A percentile compares a stretch with the other conserved stretches of the same genome.
Conservation (phyloP, 2,797 vertebrate genomes). For the Macrochelys suwanniensis region DNA sequence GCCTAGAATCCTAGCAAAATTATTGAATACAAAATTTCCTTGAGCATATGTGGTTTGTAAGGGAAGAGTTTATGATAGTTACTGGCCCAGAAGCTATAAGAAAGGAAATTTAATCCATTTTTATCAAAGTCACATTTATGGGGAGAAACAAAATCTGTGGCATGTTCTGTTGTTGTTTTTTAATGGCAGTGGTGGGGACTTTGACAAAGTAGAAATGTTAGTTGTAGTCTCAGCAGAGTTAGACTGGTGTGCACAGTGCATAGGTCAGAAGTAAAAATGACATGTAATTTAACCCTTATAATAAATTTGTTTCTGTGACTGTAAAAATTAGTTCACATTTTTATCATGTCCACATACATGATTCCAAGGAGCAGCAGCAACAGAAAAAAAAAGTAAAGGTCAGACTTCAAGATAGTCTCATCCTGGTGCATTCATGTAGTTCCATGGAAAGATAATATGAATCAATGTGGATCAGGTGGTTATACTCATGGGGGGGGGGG, state of each 20-base stretch:
- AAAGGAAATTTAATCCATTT: neutral
- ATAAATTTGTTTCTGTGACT: neutral
- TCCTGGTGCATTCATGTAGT: neutral
- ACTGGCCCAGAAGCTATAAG: neutral
- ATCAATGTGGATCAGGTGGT: neutral
- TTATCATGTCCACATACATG: neutral
- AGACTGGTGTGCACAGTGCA: neutral
- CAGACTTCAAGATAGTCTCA: neutral
- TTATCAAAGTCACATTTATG: neutral
- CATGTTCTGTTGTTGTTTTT: neutral
- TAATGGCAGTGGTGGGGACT: neutral
- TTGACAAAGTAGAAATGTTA: neutral
- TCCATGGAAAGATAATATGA: neutral
- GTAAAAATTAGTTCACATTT: neutral
- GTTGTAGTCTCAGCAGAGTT: neutral
- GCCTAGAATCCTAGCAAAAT: neutral
- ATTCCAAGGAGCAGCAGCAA: neutral
- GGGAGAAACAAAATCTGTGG: neutral
- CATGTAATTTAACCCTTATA: neutral
- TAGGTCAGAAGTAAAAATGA: neutral
- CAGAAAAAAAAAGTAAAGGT: neutral
- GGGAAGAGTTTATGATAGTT: neutral
- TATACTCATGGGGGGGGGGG: neutral
- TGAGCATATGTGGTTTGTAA: neutral
- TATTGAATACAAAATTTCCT: neutral